Percentiles rank a stretch among this genome's conserved stretches.
These are phyloP conservation scores for Odontothrips loti DNA, from an alignment of 2,888 invertebrate species.

Conservation along the genomic window DNA sequence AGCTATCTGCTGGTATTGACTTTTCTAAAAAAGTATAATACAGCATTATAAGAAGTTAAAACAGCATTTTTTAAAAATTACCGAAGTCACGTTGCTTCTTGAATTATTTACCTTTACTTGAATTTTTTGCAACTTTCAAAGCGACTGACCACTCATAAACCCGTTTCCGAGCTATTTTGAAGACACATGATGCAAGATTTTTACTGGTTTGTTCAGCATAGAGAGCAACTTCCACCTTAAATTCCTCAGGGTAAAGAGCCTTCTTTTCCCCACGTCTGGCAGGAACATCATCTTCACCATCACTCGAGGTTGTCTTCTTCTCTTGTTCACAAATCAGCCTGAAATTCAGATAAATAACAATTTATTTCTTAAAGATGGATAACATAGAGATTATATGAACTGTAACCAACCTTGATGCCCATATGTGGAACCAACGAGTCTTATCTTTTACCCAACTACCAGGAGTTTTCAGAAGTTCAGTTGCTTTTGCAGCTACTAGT, in stretches of 20 bases:
- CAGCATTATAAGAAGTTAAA: too few relatives aligned
- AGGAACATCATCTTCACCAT: not conserved
- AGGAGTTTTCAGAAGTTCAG: not conserved
- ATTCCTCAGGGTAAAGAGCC: constrained; percentile 1
- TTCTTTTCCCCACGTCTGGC: not conserved
- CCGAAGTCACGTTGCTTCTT: too few relatives aligned
- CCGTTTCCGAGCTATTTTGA: not conserved
- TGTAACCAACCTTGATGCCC: not conserved
- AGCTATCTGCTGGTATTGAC: too few relatives aligned
- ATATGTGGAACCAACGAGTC: not conserved
- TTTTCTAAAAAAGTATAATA: too few relatives aligned
- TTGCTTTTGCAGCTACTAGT: not conserved
- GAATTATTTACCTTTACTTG: not conserved
- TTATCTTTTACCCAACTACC: not conserved
- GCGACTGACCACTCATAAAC: not conserved
- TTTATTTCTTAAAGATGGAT: not conserved
- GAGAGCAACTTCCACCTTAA: not conserved
- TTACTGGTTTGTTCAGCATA: constrained; percentile 11
- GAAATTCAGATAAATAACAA: not conserved
- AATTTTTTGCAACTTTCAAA: not conserved
- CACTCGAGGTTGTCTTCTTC: not conserved
- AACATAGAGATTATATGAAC: not conserved
- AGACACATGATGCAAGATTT: not conserved
- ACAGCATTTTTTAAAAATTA: too few relatives aligned
- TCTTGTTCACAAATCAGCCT: not conserved